phyloP scores from a whole-genome alignment of 2,113 vertebrate species.

The Pseudonaja textilis region DNA sequence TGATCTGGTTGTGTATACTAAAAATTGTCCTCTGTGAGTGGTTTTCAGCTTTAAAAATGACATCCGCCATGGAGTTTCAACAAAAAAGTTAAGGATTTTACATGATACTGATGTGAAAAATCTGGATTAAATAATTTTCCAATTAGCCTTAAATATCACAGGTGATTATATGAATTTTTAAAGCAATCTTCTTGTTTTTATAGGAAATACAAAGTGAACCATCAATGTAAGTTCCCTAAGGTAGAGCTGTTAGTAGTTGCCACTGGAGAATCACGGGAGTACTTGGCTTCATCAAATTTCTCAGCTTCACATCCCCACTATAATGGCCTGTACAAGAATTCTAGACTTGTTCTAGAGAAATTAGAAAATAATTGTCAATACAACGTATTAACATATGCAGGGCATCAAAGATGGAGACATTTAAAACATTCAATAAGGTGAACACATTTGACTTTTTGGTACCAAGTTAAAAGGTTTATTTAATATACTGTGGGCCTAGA shows the following conservation, averaged over 20 bases:
- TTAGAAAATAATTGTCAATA: background rate
- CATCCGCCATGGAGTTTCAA: slow-evolving; percentile 45
- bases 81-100: slow-evolving; percentile 21
- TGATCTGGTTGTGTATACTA: slow-evolving; percentile 17
- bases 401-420: too few relatives aligned
- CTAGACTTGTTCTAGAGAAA: background rate
- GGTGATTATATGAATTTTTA: background rate
- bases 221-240: background rate
- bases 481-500: background rate
- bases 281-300: slow-evolving; percentile 23
- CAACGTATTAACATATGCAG: background rate
- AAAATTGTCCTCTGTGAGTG: slow-evolving; percentile 20
- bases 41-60: slow-evolving; percentile 37
- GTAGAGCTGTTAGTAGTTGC: background rate
- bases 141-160: rapidly evolving
- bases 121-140: background rate
- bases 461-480: background rate
- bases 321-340: background rate
- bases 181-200: background rate
- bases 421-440: background rate
- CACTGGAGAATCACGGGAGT: slow-evolving; percentile 10
- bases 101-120: slow-evolving; percentile 24
- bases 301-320: slow-evolving; percentile 27
- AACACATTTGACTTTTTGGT: background rate
- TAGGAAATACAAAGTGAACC: background rate